Conservation (phyloP, 2,888 invertebrate genomes). For the Euplexia lucipara region DNA sequence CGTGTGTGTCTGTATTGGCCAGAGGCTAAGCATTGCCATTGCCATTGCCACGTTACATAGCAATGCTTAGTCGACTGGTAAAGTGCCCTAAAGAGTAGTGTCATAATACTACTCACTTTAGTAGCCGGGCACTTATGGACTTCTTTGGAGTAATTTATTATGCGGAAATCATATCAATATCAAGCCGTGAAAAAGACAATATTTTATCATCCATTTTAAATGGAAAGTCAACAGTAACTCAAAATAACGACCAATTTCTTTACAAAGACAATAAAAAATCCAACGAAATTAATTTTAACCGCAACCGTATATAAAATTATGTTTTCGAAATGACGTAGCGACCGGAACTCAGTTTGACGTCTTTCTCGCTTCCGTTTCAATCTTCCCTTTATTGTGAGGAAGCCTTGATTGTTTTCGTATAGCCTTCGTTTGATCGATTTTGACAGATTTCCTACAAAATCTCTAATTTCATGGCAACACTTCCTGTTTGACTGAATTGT, state of each 20-base stretch:
- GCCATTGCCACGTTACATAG: too few species aligned
- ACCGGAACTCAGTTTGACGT: constrained; percentile 49
- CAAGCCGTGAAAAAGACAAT: too few species aligned
- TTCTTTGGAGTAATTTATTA: too few species aligned
- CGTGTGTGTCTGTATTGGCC: too few species aligned
- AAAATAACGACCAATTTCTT: constrained; percentile 13
- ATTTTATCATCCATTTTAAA: constrained; percentile 27
- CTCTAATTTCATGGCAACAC: constrained; percentile 50
- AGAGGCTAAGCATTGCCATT: too few species aligned
- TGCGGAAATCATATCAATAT: too few species aligned
- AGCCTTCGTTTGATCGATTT: constrained; percentile 55
- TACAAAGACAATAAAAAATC: constrained; percentile 38
- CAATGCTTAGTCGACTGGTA: too few species aligned
- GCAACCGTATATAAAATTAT: constrained; percentile 30
- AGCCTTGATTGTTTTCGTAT: constrained; percentile 46
- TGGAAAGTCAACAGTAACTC: constrained; percentile 7
- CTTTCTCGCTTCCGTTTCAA: constrained; percentile 56
- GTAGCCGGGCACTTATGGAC: too few species aligned
- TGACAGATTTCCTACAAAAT: constrained; percentile 51
- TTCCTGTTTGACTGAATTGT: constrained; percentile 10
- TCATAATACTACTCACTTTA: too few species aligned
- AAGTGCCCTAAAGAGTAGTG: too few species aligned
- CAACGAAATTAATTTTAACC: constrained; percentile 46
- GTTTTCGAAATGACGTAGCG: constrained; percentile 46
- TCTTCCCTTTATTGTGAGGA: constrained; percentile 57